Base-by-base conservation (phyloP, 2,888 invertebrate species). In the Troides helena region DNA sequence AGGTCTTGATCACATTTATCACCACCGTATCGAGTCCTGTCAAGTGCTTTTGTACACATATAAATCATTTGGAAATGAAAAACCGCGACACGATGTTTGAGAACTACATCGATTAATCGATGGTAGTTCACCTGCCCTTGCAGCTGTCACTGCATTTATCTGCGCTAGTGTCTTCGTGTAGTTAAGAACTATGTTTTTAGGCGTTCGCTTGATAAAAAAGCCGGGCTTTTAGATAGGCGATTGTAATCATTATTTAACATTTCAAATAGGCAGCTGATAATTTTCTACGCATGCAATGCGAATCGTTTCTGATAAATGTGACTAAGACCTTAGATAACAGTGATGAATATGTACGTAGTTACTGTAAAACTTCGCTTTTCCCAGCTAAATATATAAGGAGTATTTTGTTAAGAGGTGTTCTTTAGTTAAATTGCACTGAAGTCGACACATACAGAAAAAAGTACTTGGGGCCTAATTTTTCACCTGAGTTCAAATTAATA, bases 351-450 rank as follows among this genome's bases (percentile, higher is more conserved):
- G 23, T 39, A 7, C 43, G 23, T 53, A 7, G 1, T 43, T 36
- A 18, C 25, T 18, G 23, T n/a, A 61, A 4, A 50, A 30, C 36
- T 70, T 70, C 43, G 60, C 67, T 70, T 62, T 57, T 65, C 57
- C 62, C 50, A 59, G 70, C 70, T 70, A 70, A 66, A 70, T 70
- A 70, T 70, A 53, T 66, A 63, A 60, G 59, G 70, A 50, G 14
- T 17, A 50, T 17, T 50, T 50, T 18, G 17, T 18, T 50, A 50
- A 50, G 1, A 5, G 17, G 12, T 50, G 50, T 18, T 17, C 50
- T 50, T 5, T 14, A 50, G 50, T 14, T 18, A 50, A 39, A 39
- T 7, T 39, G 10, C 39, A 8, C 39, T 1, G 39, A 39, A 39
- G 10, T 39, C 39, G 1, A 0, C 6, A 39, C 39, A 39, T 7